Percentiles rank a stretch among this genome's conserved stretches.
These are phyloP conservation scores for Proteles cristata DNA, from an alignment of 2,113 vertebrate species.

Conservation along the genomic window DNA sequence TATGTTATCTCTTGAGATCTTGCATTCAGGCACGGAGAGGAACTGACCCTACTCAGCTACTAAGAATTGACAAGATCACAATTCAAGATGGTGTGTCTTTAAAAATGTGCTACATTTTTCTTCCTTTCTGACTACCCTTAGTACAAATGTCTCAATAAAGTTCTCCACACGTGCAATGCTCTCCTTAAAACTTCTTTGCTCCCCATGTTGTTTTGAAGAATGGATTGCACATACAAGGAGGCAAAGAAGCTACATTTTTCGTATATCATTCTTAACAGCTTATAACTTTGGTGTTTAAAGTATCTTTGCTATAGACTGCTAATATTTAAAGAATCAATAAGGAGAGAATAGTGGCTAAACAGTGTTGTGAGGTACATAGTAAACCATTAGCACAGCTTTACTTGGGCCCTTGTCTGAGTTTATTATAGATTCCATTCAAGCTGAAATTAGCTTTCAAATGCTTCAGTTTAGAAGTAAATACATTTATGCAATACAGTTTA, in stretches of 20 bases:
- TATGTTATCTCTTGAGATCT: not conserved
- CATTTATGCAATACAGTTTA: no score
- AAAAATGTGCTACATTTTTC: not conserved
- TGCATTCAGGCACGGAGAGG: not conserved
- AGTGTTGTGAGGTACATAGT: not conserved
- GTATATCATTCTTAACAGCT: not conserved
- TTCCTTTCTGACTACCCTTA: not conserved
- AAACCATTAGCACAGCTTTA: not conserved
- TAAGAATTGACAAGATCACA: constrained; percentile 12
- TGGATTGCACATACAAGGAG: not conserved
- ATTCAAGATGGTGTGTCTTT: not conserved
- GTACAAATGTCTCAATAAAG: not conserved
- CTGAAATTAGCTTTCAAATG: not conserved
- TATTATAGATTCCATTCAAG: not conserved
- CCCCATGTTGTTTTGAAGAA: constrained; percentile 24
- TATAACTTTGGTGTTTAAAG: not conserved
- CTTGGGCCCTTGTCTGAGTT: not conserved
- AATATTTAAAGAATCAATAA: constrained; percentile 9
- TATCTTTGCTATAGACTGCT: not conserved
- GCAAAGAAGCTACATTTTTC: not conserved
- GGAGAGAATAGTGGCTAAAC: not conserved
- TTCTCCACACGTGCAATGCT: not conserved
- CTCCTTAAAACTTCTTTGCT: not conserved
- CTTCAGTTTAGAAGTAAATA: not conserved
- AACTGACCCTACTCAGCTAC: not conserved